Conservation (phyloP, 2,888 invertebrate species). For the Seira musarum region DNA sequence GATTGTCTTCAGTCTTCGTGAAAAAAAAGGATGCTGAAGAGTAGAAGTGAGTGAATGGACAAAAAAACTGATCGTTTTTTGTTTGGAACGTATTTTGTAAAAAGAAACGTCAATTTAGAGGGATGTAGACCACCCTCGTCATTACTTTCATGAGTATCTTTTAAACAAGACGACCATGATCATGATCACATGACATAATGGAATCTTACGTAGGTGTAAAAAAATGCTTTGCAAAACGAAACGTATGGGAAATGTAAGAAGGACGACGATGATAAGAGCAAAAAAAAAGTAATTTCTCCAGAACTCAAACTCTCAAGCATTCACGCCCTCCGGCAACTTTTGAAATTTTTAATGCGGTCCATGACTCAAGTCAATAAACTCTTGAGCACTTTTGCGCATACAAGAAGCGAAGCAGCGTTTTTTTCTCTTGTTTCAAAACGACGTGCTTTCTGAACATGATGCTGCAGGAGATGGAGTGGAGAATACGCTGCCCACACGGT, state of each 20-base stretch:
- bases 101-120: constrained; percentile 17
- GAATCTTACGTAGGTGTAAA: constrained; percentile 41
- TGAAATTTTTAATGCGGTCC: constrained; percentile 56
- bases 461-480: not conserved
- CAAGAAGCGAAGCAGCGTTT: not conserved
- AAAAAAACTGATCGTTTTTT: constrained; percentile 21
- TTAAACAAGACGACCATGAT: too few species aligned
- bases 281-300: constrained; percentile 53
- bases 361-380: constrained; percentile 59
- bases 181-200: constrained; percentile 31
- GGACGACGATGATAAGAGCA: constrained; percentile 33
- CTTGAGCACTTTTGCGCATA: constrained; percentile 27
- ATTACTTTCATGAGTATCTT: not conserved
- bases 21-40: not conserved
- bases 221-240: constrained; percentile 21
- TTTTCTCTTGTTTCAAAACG: constrained; percentile 12
- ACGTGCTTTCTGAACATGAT: constrained; percentile 13
- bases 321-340: constrained; percentile 49
- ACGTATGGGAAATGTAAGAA: constrained; percentile 48
- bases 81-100: constrained; percentile 21
- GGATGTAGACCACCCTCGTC: constrained; percentile 20
- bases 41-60: not conserved
- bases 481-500: constrained; percentile 53
- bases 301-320: constrained; percentile 42
- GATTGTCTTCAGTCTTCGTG: not conserved